These are phyloP conservation scores for Lycocerus yunnanus DNA, from an alignment of 2,888 invertebrate genomes.

Conservation along the genomic window DNA sequence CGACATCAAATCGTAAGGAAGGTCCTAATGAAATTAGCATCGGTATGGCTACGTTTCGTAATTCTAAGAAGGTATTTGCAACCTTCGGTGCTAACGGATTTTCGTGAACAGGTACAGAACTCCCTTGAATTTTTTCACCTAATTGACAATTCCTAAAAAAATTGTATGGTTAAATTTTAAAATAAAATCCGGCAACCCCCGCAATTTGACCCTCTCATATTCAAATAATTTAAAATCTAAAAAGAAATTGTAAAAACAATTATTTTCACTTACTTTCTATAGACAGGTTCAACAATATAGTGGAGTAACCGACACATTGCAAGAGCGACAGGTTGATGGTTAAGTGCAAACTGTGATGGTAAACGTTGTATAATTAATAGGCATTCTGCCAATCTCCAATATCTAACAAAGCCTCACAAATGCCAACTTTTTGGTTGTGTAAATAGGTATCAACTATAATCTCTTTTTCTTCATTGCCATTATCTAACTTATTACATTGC, in stretches of 20 bases:
- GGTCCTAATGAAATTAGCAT: slow-evolving; percentile 87
- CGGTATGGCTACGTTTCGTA: slow-evolving; percentile 79
- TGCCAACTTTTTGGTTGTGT: slow-evolving; percentile 90
- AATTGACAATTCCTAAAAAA: slow-evolving; percentile 72
- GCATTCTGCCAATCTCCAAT: slow-evolving; percentile 93
- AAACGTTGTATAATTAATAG: slow-evolving; percentile 77
- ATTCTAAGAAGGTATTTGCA: slow-evolving; percentile 72
- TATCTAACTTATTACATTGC: slow-evolving; percentile 77
- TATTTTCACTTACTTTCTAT: slow-evolving; percentile 66
- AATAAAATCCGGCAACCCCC: too few relatives aligned
- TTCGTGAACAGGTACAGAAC: slow-evolving; percentile 57
- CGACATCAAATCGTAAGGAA: slow-evolving; percentile 83
- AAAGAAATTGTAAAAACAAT: too few relatives aligned
- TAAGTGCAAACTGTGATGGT: slow-evolving; percentile 79
- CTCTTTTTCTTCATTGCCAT: slow-evolving; percentile 70
- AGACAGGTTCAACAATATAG: slow-evolving; percentile 83
- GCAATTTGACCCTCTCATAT: too few relatives aligned
- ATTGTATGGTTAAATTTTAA: background rate
- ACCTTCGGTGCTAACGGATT: slow-evolving; percentile 67
- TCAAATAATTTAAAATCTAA: too few relatives aligned
- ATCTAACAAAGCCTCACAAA: slow-evolving; percentile 85
- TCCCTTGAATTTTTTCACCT: slow-evolving; percentile 70
- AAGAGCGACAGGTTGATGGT: slow-evolving; percentile 76
- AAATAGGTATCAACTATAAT: slow-evolving; percentile 64
- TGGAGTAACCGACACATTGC: slow-evolving; percentile 82